phyloP scores from a whole-genome alignment of 2,888 invertebrate species.

The Pammene aurita region DNA sequence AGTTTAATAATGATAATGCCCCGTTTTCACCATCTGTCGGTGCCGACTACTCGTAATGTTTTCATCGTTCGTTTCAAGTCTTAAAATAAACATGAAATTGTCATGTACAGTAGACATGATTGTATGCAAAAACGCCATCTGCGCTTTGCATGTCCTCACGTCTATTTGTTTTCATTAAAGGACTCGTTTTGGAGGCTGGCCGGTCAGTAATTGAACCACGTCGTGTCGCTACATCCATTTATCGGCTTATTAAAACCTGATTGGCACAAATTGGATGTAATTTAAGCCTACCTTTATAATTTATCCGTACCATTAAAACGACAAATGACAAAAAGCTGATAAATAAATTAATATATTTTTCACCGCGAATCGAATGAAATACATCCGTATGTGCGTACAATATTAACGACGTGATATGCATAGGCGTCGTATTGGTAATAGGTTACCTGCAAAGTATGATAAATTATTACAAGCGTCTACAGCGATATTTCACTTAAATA shows the following conservation, averaged over 20 bases:
- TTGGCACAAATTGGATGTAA: conserved; percentile 57
- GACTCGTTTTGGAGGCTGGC: conserved; percentile 53
- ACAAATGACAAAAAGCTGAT: conserved; percentile 35
- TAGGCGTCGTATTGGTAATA: conserved; percentile 33
- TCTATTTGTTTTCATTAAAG: conserved; percentile 52
- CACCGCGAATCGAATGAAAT: conserved; percentile 7
- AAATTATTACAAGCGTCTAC: conserved; percentile 23
- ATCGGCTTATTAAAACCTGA: conserved; percentile 57
- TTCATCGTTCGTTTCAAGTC: conserved; percentile 17
- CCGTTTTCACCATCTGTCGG: background rate
- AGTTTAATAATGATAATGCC: background rate
- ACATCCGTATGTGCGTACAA: conserved; percentile 23
- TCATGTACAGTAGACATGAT: conserved; percentile 26
- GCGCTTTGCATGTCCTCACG: conserved; percentile 43
- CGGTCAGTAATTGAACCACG: conserved; percentile 45
- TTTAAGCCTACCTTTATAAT: conserved; percentile 44
- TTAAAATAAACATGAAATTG: conserved; percentile 30
- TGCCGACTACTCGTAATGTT: conserved; percentile 9
- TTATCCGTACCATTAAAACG: conserved; percentile 37
- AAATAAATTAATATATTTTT: conserved; percentile 30
- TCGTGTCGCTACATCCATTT: conserved; percentile 44
- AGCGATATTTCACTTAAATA: background rate
- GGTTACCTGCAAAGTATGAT: conserved; percentile 37
- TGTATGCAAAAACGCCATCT: conserved; percentile 30
- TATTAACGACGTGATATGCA: conserved; percentile 33